phyloP scores from a whole-genome alignment of 2,888 invertebrate genomes.

The Siphlonurus alternatus region DNA sequence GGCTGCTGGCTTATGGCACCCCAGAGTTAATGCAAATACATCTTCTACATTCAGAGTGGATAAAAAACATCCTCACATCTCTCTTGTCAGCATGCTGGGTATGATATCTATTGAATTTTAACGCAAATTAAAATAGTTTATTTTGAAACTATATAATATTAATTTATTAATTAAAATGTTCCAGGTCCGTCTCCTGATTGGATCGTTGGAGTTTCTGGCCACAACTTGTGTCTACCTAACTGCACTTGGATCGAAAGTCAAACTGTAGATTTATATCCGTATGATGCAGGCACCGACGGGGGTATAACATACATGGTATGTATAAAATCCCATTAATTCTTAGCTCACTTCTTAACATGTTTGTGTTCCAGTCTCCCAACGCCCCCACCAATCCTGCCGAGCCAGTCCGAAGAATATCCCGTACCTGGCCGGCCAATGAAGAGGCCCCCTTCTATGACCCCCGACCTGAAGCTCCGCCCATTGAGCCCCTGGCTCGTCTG shows the following conservation, averaged over 20 bases:
- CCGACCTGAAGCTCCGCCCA: constrained; percentile 32
- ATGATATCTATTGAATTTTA: constrained; percentile 19
- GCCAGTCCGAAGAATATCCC: constrained; percentile 75
- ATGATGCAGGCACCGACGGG: constrained; percentile 90
- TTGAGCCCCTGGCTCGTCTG: constrained; percentile 73
- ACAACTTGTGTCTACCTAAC: constrained; percentile 75
- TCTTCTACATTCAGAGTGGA: constrained; percentile 69
- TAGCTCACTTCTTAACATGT: too few species aligned
- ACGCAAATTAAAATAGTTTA: too few species aligned
- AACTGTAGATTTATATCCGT: constrained; percentile 74
- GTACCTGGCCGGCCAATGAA: constrained; percentile 78
- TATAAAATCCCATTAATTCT: too few species aligned
- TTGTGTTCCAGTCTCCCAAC: constrained; percentile 51
- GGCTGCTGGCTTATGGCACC: constrained; percentile 79
- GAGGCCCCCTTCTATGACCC: constrained; percentile 85
- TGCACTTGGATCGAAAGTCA: constrained; percentile 82
- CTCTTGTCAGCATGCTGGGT: constrained; percentile 77
- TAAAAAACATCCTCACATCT: constrained; percentile 67
- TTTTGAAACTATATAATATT: not conserved
- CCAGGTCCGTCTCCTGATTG: constrained; percentile 93
- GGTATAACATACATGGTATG: constrained; percentile 80
- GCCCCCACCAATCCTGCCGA: constrained; percentile 60
- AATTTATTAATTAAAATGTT: constrained; percentile 4
- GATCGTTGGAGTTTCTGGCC: constrained; percentile 82
- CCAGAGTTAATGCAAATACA: constrained; percentile 70